Base-by-base conservation (phyloP, 1,140 invertebrate species). In the Drosophila pallidifrons region DNA sequence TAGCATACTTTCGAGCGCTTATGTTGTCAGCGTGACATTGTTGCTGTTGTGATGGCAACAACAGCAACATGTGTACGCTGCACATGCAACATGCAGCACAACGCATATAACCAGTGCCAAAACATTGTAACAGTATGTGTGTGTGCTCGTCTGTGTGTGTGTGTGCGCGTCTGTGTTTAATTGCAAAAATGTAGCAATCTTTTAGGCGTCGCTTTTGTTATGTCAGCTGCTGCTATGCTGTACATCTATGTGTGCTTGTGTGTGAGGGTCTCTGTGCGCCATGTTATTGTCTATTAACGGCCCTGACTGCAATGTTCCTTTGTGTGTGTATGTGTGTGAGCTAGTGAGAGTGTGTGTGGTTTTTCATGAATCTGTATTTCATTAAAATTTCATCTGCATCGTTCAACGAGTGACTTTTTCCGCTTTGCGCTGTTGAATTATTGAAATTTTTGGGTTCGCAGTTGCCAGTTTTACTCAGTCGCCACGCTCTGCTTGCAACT, bases 351-450 rank as follows among this genome's bases (percentile, higher is more conserved):
- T 60, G 64, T 83, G 74, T 85, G 74, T 76, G 76, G 77, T 54
- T 82, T 77, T 81, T 47, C 78, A 85, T 89, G 86, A 89, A 89
- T 89, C 85, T 90, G 86, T 89, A 85, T 90, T 89, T 86, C 85
- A 89, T 89, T 89, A 89, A 89, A 89, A 90, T 89, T 89, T 89
- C 85, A 89, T 89, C 86, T 79, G 85, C 85, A 89, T 90, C 85
- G 86, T 85, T 89, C 85, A 89, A 90, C 85, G 86, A 89, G 85
- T 89, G 81, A 89, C 85, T 89, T 89, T 89, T 89, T 89, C 85
- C 86, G 85, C 85, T 89, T 89, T 89, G 85, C 81, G 81, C 86
- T 89, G 85, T 90, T 89, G 81, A 89, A 89, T 89, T 89, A 89
- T 89, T 89, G 86, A 89, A 89, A 90, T 89, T 81, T 90, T 85